These are phyloP conservation scores for Drosophila cognata DNA, from an alignment of 2,888 invertebrate genomes.

Conservation along the genomic window DNA sequence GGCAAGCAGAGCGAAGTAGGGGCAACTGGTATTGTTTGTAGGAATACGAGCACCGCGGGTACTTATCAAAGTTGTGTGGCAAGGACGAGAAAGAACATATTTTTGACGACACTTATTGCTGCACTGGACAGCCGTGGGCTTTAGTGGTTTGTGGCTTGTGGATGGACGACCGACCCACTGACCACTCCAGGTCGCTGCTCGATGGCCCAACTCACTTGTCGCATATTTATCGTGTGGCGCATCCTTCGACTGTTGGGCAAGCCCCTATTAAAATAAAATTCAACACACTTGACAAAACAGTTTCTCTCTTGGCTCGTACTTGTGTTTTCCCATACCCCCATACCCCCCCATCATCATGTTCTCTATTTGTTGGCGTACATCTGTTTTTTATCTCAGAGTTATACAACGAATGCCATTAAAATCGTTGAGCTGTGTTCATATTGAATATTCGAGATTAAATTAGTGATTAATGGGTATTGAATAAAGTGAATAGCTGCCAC, in stretches of 20 bases:
- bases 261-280: conserved; percentile 20
- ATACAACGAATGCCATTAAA: too few relatives aligned
- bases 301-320: conserved; percentile 14
- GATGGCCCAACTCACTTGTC: conserved; percentile 48
- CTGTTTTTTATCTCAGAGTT: background rate
- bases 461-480: background rate
- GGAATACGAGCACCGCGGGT: conserved; percentile 4
- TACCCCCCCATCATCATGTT: background rate
- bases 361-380: background rate
- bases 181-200: conserved; percentile 44
- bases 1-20: background rate
- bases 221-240: conserved; percentile 59
- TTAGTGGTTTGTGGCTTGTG: conserved; percentile 9
- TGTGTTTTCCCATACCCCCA: conserved; percentile 8
- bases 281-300: conserved; percentile 33
- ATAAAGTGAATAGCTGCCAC: background rate
- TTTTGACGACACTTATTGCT: conserved; percentile 61
- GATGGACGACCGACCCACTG: conserved; percentile 10
- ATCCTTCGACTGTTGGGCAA: conserved; percentile 19
- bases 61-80: conserved; percentile 50
- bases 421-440: background rate
- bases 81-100: conserved; percentile 37
- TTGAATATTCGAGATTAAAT: background rate
- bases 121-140: conserved; percentile 54
- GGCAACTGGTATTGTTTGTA: background rate